Base-by-base conservation (phyloP, 1,140 invertebrate species). In the Drosophila quadrilineata region DNA sequence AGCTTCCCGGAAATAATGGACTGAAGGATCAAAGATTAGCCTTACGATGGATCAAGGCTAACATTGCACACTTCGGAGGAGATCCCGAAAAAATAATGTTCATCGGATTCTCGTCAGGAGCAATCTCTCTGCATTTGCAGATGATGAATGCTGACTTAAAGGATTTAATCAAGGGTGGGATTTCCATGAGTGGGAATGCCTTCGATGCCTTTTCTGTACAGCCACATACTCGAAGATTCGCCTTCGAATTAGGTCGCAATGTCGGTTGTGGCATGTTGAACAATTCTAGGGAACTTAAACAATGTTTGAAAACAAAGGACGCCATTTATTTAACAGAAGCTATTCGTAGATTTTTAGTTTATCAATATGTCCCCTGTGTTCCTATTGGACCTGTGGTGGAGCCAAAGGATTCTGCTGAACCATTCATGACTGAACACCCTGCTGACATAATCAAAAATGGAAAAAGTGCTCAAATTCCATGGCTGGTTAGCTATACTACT, bases 51-150 rank as follows among this genome's bases (percentile, higher is more conserved):
- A 52, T 74, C 6, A 28, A 74, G n/a, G 6, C 56, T 5, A 24
- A 70, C 14, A 66, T 74, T n/a, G 19, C 19, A 1, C 24, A 50
- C n/a, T 96, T 96, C 86, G 94, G 94, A 22, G 92, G 92, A 1
- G 90, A 93, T 79, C 91, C 92, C 4, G 40, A 43, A 0, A 43
- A 43, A 14, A 2, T 43, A 16, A 14, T 85, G 91, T 43, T 91
- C 89, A 19, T 90, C n/a, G 92, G 93, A 1, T 90, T 90, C 52
- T 92, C 92, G 1, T 92, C 93, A n/a, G 92, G 92, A 0, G 92
- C 90, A 16, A 91, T 91, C n/a, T 92, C 92, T 67, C 91, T 92
- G 0, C 91, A 92, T 54, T 92, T 94, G 67, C 94, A 95, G 69
- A 91, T 94, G 48, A 43, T 43, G 40, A 12, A 22, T 8, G 16